Percentiles rank a stretch among this genome's conserved stretches.
phyloP scores from a whole-genome alignment of 2,797 vertebrate species.

The Capromys pilorides region DNA sequence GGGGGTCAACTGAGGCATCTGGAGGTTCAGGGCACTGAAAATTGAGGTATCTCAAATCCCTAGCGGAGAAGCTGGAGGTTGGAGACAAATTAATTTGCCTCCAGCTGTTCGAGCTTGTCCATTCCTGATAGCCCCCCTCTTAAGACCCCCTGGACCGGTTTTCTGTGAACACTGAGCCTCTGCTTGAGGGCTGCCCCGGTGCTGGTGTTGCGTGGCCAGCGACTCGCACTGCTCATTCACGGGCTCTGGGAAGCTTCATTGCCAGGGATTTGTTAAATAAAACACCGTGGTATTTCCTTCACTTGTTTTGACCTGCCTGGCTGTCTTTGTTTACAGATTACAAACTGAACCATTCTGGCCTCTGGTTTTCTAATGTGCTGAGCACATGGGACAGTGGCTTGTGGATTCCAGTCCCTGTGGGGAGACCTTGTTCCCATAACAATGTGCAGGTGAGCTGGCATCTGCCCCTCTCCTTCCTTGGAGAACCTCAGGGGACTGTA shows the following conservation, averaged over 20 bases:
- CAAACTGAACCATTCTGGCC: neutral
- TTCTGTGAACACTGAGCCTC: neutral
- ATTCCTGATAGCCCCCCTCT: neutral
- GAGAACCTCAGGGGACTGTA: neutral
- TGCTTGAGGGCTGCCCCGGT: accelerated
- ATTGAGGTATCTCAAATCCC: neutral
- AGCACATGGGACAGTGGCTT: neutral
- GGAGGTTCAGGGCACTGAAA: neutral
- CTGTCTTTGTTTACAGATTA: neutral
- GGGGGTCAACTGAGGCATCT: accelerated
- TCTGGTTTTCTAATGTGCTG: neutral
- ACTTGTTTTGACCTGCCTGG: neutral
- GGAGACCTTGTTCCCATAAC: neutral
- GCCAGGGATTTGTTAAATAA: neutral
- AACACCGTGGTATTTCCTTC: accelerated
- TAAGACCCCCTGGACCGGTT: neutral
- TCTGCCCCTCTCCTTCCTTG: neutral
- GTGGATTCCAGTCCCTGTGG: accelerated
- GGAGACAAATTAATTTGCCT: slow-evolving; percentile 15
- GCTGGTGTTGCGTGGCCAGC: neutral
- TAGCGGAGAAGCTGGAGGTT: neutral
- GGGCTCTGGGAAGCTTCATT: neutral
- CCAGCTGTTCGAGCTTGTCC: neutral
- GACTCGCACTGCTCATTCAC: neutral
- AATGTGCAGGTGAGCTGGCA: neutral